Evolutionary conservation across 2,888 invertebrate genomes (phyloP), one percentile per base, ranked within the genome.

Genomic region (Agonopterix alstromeriana): DNA sequence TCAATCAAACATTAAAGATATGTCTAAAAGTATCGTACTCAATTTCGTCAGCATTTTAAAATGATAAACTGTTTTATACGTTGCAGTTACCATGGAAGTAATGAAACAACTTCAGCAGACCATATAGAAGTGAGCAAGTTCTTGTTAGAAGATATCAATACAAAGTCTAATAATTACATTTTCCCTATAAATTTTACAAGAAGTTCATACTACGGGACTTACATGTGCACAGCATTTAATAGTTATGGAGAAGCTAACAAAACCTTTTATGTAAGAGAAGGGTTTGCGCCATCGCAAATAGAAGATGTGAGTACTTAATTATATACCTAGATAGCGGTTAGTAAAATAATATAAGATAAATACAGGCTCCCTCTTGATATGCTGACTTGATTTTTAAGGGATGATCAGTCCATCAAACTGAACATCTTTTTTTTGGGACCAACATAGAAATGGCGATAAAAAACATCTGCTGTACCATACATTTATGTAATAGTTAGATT

Each of bases 211-310:
- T 87, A 72, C 45, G 87, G 87, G 35, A 53, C 57, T 11, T 87
- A 79, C 46, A 69, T 70, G 47, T 87, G 87, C 50, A 57, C 46
- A 8, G 83, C 73, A 2, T 58, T 42, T 7, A 88, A 88, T 48
- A 50, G 60, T 3, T 58, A 61, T 17, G 87, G 87, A 0, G 54
- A 59, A 47, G 64, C 65, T 0, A 63, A 54, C 4, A 86, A 82
- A 60, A 50, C 52, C 0, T 67, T 78, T 14, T 53, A 56, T 9
- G 64, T 87, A 4, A 64, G 52, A 43, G 63, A 78, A 67, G 86
- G 77, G 36, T 73, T 70, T 51, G 53, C 53, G 5, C 87, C 87
- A 35, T 61, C 69, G 1, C 12, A 50, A 7, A 56, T 85, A 36
- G 53, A 53, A 47, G 69, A 73, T 57, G 86, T 86, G 67, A 72